Evolutionary conservation across 1,140 invertebrate species (phyloP), one percentile per base, ranked within the genome.

Genomic region (Anastatus disparis): DNA sequence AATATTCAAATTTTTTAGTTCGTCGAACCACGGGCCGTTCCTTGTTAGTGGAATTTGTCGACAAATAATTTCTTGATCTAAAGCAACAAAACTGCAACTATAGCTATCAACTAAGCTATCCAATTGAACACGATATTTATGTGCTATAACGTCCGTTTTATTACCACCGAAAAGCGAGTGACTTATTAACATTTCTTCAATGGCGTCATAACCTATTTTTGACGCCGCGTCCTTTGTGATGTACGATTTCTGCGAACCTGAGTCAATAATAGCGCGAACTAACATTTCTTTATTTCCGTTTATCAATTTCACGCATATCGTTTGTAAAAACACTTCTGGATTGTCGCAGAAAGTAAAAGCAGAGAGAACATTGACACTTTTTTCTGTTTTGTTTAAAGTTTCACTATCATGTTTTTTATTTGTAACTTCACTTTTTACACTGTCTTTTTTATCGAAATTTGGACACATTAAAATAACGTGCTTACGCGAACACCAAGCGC

Each of bases 41-140:
- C 42, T 70, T 40, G 70, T 62, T 42, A 20, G 69, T 6, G 72
- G 63, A 31, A 76, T 61, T n/a, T 65, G 50, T n/a, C 27, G 31
- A 29, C 70, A 74, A 55, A 76, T 74, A 59, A 68, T 44, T 10
- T 42, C 38, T 35, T 74, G 3, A 65, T 74, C 61, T 56, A 76
- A 52, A 0, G 26, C 70, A 22, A 56, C 8, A 71, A 74, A 76
- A 59, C 74, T 74, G 52, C 67, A 74, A 9, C 46, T 59, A 42
- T 70, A 74, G 15, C 59, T 17, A 22, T 44, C 67, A 10, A 53
- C 40, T 2, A 77, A 22, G 62, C 26, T 72, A 58, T 26, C 70
- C 35, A 74, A 15, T 1, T 17, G 71, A 46, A 68, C n/a, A 6
- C 4, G 17, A 31, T 55, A 29, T 55, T 56, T 56, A 10, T 56